Percentiles rank a stretch among this genome's conserved stretches.
These are phyloP conservation scores for Fratercula arctica DNA, from an alignment of 2,797 vertebrate species.

Conservation along the genomic window DNA sequence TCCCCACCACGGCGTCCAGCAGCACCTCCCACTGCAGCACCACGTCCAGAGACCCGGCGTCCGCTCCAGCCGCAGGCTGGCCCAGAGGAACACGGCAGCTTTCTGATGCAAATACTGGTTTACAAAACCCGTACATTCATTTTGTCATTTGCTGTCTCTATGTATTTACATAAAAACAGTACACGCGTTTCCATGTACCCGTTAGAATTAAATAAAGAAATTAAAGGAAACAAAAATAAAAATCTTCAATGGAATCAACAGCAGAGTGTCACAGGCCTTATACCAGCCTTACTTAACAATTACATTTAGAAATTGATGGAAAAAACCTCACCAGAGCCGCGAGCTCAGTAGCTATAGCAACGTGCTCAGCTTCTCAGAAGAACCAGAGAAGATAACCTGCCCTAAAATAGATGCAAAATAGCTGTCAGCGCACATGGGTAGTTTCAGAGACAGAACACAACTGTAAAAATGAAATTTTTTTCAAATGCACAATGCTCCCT, in stretches of 20 bases:
- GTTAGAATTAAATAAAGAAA: background rate
- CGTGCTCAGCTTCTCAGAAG: constrained; percentile 33
- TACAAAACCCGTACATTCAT: background rate
- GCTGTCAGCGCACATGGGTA: constrained; percentile 20
- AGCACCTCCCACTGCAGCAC: background rate
- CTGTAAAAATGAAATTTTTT: background rate
- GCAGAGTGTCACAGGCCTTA: background rate
- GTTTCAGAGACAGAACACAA: constrained; percentile 14
- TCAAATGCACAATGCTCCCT: background rate
- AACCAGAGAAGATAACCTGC: constrained; percentile 54
- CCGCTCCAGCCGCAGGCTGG: background rate
- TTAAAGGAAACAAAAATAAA: background rate
- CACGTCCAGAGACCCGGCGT: background rate
- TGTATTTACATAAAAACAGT: background rate
- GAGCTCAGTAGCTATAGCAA: constrained; percentile 73
- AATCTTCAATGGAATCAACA: background rate
- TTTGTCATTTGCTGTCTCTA: background rate
- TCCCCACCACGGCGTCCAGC: rapidly evolving
- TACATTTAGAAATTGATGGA: background rate
- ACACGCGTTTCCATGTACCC: background rate
- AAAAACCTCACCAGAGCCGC: background rate
- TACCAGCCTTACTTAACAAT: constrained; percentile 20
- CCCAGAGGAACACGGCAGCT: background rate
- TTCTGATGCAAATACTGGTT: background rate
- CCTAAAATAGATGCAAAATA: constrained; percentile 63